Percentiles rank a stretch among this genome's conserved stretches.
phyloP scores from a whole-genome alignment of 2,797 vertebrate genomes.

The Aulostomus chinensis region DNA sequence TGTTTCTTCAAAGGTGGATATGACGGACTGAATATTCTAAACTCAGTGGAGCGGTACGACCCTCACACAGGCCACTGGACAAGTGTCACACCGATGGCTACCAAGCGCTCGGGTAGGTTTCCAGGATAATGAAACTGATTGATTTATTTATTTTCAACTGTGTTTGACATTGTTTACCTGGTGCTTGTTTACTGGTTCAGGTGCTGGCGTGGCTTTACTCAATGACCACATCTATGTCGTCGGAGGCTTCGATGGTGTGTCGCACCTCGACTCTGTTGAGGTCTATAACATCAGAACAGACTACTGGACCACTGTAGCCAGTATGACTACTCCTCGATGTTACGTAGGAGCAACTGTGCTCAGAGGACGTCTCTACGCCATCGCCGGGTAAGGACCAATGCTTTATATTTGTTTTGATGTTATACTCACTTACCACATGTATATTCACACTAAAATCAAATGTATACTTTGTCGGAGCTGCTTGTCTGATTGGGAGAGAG shows the following conservation, averaged over 20 bases:
- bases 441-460: too few relatives aligned
- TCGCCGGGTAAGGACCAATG: constrained; percentile 87
- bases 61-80: constrained; percentile 99
- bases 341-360: constrained; percentile 97
- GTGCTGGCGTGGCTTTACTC: constrained; percentile 93
- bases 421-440: too few relatives aligned
- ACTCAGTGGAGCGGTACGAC: constrained; percentile 97
- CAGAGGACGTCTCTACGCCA: constrained; percentile 94
- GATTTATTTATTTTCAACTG: not conserved
- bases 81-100: constrained; percentile 97
- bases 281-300: constrained; percentile 98
- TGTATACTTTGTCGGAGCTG: too few relatives aligned
- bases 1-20: constrained; percentile 87
- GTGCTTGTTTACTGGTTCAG: constrained; percentile 64
- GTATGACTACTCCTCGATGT: constrained; percentile 97
- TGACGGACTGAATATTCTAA: constrained; percentile 96
- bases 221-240: constrained; percentile 99
- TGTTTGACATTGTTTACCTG: not conserved
- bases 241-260: constrained; percentile 95
- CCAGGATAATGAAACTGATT: not conserved
- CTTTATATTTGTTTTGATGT: too few relatives aligned
- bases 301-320: constrained; percentile 95
- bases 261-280: constrained; percentile 95
- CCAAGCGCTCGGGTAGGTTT: constrained; percentile 92
- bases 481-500: too few relatives aligned